These are phyloP conservation scores for Falco peregrinus DNA, from an alignment of 2,797 vertebrate genomes.

Conservation along the genomic window DNA sequence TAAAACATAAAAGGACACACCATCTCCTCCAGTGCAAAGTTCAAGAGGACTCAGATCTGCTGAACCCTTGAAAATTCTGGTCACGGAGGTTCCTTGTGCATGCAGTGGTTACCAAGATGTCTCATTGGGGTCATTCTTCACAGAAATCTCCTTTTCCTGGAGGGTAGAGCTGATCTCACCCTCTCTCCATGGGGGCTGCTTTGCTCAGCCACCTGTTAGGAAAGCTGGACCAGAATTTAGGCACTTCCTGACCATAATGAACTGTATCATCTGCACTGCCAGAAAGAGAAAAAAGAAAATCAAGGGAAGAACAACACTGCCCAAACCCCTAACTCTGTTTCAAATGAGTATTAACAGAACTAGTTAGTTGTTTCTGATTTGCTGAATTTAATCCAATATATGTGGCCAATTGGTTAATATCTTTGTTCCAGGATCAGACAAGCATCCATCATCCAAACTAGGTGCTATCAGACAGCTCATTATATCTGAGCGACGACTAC, in stretches of 20 bases:
- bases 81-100: not conserved
- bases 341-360: not conserved
- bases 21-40: not conserved
- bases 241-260: not conserved
- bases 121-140: not conserved
- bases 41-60: not conserved
- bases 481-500: not conserved
- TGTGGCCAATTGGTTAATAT: not conserved
- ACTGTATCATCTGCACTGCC: not conserved
- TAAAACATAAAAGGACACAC: not conserved
- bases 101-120: not conserved
- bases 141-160: not conserved
- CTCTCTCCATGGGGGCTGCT: not conserved
- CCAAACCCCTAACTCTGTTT: not conserved
- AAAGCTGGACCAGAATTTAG: not conserved
- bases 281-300: not conserved
- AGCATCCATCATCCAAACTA: conserved; percentile 3
- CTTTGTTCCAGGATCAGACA: not conserved
- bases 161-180: not conserved
- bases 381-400: not conserved
- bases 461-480: conserved; percentile 2
- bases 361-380: not conserved
- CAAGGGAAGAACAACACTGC: not conserved
- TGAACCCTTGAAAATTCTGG: not conserved
- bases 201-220: not conserved